A percentile compares a stretch with the other conserved stretches of the same genome.
Conservation (phyloP, 92 coral and sea anemone species). For the Metridium senile region DNA sequence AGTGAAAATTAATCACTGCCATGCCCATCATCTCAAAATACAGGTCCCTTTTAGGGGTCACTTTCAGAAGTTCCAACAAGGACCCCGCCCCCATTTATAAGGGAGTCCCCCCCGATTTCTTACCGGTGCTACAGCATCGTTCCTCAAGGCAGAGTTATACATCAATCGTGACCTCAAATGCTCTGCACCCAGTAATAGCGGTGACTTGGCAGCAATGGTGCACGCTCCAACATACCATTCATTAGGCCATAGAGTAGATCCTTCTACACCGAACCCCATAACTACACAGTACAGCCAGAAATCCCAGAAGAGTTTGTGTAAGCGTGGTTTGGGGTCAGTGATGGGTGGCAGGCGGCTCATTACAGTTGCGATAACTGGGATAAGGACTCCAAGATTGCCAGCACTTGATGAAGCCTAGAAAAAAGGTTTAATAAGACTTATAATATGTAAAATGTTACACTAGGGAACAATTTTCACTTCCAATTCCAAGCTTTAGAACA, state of each 20-base stretch:
- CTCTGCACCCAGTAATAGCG: conserved; percentile 83
- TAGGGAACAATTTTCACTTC: no score
- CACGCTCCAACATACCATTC: conserved; percentile 97
- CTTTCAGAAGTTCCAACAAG: no score
- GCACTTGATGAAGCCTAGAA: conserved; percentile 96
- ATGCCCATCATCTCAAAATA: no score
- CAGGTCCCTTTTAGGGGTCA: no score
- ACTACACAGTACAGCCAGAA: conserved; percentile 98
- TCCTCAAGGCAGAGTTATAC: conserved; percentile 95
- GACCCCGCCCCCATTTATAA: no score
- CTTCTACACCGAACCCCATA: conserved; percentile 96
- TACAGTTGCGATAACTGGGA: conserved; percentile 88
- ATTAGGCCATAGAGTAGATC: conserved; percentile 87
- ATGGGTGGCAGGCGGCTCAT: conserved; percentile 86
- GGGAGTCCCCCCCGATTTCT: no score
- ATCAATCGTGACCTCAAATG: conserved; percentile 90
- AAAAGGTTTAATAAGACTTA: neutral
- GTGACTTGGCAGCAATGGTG: conserved; percentile 87
- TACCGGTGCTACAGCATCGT: conserved; percentile 91
- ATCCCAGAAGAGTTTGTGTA: conserved; percentile 91
- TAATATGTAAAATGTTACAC: no score
- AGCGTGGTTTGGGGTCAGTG: conserved; percentile 92
- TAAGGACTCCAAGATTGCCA: conserved; percentile 93
- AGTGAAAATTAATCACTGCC: no score
- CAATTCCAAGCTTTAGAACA: no score